Base-by-base conservation (phyloP, 2,113 vertebrate species). In the Melanotaenia duboulayi region DNA sequence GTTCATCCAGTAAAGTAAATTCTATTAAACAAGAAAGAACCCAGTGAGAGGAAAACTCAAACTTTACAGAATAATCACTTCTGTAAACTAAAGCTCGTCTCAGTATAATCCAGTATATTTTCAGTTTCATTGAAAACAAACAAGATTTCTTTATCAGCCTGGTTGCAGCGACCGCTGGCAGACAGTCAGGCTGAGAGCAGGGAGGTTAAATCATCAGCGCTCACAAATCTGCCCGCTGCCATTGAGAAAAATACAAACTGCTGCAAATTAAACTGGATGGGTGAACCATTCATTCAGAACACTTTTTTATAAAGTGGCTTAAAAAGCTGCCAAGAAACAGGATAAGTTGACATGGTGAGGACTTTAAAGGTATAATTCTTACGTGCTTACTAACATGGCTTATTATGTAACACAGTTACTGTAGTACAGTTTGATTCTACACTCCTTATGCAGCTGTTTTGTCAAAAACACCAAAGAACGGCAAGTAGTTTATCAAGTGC, bases 131-230 rank as follows among this genome's bases (percentile, higher is more conserved):
- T 20, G 32, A 20, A 57, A 58, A 58, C 35, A 58, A 58, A 58
- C 56, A 58, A 35, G 32, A 2, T 12, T 39, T 6, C 10, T 39
- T 19, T 22, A 11, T 20, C 25, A 11, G 52, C 24, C 4, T 28
- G 52, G 14, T 24, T 8, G 52, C 24, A 42, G 40, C 40, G 12
- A 16, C 14, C 4, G 40, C 52, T n/a, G 25, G 54, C 54, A 32
- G 54, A 9, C 54, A 35, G 28, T 57, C 55, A 35, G 28, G 32
- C 55, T 2, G 4, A 3, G 56, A 58, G 56, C 35, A 39, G 56
- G 19, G 32, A 58, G 56, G 56, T 22, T 39, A 39, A 37, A 37
- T 58, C 56, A 28, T 55, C 52, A 54, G 23, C 28, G 28, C 51
- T 54, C 24, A 14, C 28, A 57, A n/a, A 57, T 35, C 19, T n/a